Base-by-base conservation (phyloP, 2,797 vertebrate species). In the Clarias laeviceps region DNA sequence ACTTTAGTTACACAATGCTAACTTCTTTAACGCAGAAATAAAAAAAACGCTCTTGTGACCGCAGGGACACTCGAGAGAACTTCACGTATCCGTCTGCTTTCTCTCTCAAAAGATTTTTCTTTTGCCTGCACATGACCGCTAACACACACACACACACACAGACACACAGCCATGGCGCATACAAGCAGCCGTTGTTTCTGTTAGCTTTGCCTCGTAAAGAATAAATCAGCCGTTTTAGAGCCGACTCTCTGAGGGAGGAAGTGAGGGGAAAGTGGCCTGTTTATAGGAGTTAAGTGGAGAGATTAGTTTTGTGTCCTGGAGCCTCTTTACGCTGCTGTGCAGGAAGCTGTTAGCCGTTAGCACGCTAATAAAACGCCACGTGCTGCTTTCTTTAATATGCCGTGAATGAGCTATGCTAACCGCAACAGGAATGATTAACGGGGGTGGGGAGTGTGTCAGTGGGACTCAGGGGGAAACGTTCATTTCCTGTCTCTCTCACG, bases 301-400 rank as follows among this genome's bases (percentile, higher is more conserved):
- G 94, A 92, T 93, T 94, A 45, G 45, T 94, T 94, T 94, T 57
- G 29, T 57, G 20, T 57, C 94, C 90, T 65, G 92, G 87, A 91
- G 92, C 85, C 90, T 89, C 83, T 93, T 93, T 92, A 88, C 91
- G 88, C 90, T 85, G 89, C 81, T 93, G 87, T 93, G 92, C 92
- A 93, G 91, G 91, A 91, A 88, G 92, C 92, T 91, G 92, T 93
- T 93, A 90, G 91, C 91, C 90, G 91, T 91, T 86, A 90, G 90
- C 90, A 92, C 92, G 93, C 93, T 90, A 94, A 94, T 94, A 95
- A 95, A 94, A 94, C 8, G 32, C 91, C 94, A 94, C 95, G 94
- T 94, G 92, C 73, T 92, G 91, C 92, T 94, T 93, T 94, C 93
- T 94, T 93, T 92, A 94, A 93, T 92, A 92, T 90, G 89, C 91